A percentile compares a stretch with the other conserved stretches of the same genome.
Evolutionary conservation across 2,113 vertebrate genomes (phyloP).

Genomic region (Sander vitreus): DNA sequence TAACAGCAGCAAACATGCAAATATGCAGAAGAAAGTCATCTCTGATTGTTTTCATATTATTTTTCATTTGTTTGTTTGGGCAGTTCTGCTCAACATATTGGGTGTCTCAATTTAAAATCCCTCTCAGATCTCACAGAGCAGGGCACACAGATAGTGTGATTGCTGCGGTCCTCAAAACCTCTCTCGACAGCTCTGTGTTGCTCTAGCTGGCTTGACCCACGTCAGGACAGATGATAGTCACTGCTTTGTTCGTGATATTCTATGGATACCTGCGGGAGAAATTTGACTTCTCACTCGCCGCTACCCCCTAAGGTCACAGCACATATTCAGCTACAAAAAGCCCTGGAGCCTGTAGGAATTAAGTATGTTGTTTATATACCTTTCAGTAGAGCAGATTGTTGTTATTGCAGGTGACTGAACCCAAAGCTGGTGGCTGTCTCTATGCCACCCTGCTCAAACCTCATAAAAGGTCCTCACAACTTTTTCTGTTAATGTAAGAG

Average conservation of each 20-base stretch:
- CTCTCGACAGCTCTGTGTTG: not conserved
- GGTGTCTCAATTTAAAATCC: conserved; percentile 39
- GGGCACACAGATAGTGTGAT: conserved; percentile 19
- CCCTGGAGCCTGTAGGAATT: conserved; percentile 3
- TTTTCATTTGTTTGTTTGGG: not conserved
- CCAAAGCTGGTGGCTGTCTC: conserved; percentile 4
- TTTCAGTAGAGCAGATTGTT: conserved; percentile 19
- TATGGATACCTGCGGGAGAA: conserved; percentile 51
- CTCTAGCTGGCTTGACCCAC: conserved; percentile 25
- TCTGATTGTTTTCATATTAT: not conserved
- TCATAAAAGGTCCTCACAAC: not conserved
- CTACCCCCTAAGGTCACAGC: not conserved
- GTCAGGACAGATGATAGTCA: conserved; percentile 32
- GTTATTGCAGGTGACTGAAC: conserved; percentile 21
- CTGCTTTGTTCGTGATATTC: conserved; percentile 32
- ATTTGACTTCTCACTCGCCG: conserved; percentile 31
- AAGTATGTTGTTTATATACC: conserved; percentile 6
- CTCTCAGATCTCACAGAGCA: conserved; percentile 30
- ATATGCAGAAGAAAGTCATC: not conserved
- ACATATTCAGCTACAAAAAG: conserved; percentile 12
- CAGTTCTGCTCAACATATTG: conserved; percentile 32
- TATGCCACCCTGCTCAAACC: not conserved
- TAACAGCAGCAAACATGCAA: not conserved
- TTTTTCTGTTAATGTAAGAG: not conserved
- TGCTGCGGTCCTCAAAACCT: not conserved